phyloP scores from a whole-genome alignment of 2,888 invertebrate species.

The Gasteruption jaculator region DNA sequence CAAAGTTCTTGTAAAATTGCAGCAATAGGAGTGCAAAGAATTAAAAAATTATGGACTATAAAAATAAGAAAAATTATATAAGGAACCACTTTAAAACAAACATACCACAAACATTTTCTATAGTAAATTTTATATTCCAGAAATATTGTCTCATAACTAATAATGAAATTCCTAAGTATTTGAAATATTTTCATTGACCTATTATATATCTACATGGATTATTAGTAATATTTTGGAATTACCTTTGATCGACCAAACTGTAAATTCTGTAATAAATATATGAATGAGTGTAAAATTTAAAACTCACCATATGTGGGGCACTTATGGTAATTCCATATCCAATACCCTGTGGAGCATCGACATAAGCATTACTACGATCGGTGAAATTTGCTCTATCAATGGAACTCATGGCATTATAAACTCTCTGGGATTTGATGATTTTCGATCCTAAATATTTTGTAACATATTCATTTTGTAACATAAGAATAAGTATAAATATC shows the following conservation, averaged over 20 bases:
- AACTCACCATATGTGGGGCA: slow-evolving; percentile 89
- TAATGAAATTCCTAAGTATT: not conserved
- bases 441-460: slow-evolving; percentile 64
- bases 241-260: too few relatives aligned
- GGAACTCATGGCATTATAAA: slow-evolving; percentile 75
- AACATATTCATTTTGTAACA: slow-evolving; percentile 3
- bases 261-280: too few relatives aligned
- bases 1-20: too few relatives aligned
- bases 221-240: too few relatives aligned
- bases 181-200: too few relatives aligned
- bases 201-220: too few relatives aligned
- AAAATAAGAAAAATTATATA: too few relatives aligned
- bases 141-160: not conserved
- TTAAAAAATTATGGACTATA: too few relatives aligned
- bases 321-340: slow-evolving; percentile 94
- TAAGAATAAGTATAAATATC: not conserved
- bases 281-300: not conserved
- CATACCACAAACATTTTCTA: too few relatives aligned
- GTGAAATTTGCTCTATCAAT: slow-evolving; percentile 84
- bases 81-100: too few relatives aligned
- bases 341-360: slow-evolving; percentile 89
- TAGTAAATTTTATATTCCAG: not conserved
- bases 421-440: slow-evolving; percentile 70
- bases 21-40: too few relatives aligned
- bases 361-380: slow-evolving; percentile 68